Evolutionary conservation across 2,797 vertebrate species (phyloP).

Genomic region (Phataginus tetradactyla): DNA sequence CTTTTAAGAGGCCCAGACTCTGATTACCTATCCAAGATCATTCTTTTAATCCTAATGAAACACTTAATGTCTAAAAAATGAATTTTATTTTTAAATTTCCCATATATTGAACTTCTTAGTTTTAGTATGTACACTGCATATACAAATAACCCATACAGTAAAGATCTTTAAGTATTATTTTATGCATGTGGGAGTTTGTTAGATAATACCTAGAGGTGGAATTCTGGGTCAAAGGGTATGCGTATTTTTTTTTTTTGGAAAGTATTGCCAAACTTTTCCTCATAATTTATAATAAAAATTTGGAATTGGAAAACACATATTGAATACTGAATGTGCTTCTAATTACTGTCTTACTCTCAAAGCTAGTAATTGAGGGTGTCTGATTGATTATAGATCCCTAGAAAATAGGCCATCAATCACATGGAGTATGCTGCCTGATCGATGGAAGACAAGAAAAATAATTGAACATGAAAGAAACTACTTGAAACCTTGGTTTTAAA

Average conservation of each 20-base stretch:
- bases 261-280: not conserved
- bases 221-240: not conserved
- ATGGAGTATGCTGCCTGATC: not conserved
- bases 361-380: slow-evolving; percentile 10
- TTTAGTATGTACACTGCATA: not conserved
- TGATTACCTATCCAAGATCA: not conserved
- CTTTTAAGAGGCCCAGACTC: not conserved
- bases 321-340: not conserved
- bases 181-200: not conserved
- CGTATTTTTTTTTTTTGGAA: not conserved
- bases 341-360: not conserved
- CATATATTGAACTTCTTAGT: not conserved
- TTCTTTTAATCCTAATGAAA: not conserved
- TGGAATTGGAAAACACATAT: not conserved
- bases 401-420: not conserved
- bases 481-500: not conserved
- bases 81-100: slow-evolving; percentile 4
- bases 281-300: slow-evolving; percentile 24
- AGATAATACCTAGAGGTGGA: not conserved
- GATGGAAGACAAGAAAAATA: not conserved
- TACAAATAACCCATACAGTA: not conserved
- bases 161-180: not conserved
- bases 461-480: not conserved
- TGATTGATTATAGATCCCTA: not conserved
- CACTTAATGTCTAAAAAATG: not conserved